These are phyloP conservation scores for Orius insidiosus DNA, from an alignment of 1,140 invertebrate species.

Conservation along the genomic window DNA sequence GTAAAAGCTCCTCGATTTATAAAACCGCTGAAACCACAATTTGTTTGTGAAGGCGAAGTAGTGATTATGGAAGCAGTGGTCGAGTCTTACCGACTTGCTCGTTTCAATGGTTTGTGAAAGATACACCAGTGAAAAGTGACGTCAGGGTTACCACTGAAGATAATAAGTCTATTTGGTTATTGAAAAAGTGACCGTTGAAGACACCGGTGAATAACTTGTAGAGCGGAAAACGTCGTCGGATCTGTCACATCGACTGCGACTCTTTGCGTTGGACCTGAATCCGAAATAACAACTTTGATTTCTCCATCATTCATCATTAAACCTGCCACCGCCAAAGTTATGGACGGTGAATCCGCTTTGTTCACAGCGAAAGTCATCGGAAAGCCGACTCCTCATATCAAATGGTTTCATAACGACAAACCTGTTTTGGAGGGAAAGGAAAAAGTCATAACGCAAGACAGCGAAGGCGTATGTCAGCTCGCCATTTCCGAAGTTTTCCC, in stretches of 20 bases:
- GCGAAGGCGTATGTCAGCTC: conserved; percentile 62
- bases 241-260: conserved; percentile 67
- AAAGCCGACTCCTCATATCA: conserved; percentile 62
- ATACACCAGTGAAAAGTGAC: conserved; percentile 32
- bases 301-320: conserved; percentile 58
- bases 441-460: conserved; percentile 52
- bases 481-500: conserved; percentile 84
- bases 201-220: conserved; percentile 67
- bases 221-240: conserved; percentile 73
- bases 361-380: conserved; percentile 57
- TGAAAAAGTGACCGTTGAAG: conserved; percentile 51
- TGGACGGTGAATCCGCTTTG: conserved; percentile 79
- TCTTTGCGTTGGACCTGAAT: conserved; percentile 45
- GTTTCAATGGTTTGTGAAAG: conserved; percentile 71
- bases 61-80: conserved; percentile 61
- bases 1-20: conserved; percentile 56
- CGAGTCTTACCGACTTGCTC: conserved; percentile 58
- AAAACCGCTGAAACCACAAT: conserved; percentile 48
- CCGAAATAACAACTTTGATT: conserved; percentile 37
- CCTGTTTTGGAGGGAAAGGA: conserved; percentile 61
- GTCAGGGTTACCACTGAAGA: conserved; percentile 52
- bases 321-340: conserved; percentile 56
- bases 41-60: conserved; percentile 52
- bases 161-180: conserved; percentile 70
- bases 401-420: conserved; percentile 62